Percentiles rank a stretch among this genome's conserved stretches.
Evolutionary conservation across 1,140 invertebrate genomes (phyloP).

Genomic region (Heliothis virescens): DNA sequence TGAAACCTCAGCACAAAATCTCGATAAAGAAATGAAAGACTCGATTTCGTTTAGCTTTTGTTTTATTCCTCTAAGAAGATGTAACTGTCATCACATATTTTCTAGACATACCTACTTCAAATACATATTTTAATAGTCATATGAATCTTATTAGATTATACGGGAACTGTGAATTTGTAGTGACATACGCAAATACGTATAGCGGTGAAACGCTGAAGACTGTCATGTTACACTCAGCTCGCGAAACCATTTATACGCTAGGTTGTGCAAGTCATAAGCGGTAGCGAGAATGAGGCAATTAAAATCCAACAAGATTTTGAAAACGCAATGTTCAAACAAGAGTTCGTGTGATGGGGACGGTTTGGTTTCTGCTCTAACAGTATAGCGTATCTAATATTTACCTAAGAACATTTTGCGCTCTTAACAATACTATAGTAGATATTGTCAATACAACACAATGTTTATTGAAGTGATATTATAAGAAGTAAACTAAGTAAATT

Average conservation of each 20-base stretch:
- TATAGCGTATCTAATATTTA: no score
- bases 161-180: not conserved
- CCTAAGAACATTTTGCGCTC: no score
- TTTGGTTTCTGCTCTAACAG: no score
- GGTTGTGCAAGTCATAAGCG: constrained; percentile 3
- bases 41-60: not conserved
- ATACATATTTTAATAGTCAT: not conserved
- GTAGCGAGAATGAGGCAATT: not conserved
- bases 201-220: constrained; percentile 42
- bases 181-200: constrained; percentile 32
- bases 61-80: not conserved
- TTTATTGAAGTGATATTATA: no score
- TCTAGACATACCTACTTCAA: no score
- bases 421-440: no score
- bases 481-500: no score
- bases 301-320: no score
- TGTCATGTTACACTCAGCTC: constrained; percentile 48
- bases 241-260: constrained; percentile 39
- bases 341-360: no score
- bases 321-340: no score
- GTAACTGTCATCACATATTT: no score
- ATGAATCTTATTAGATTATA: not conserved
- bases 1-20: not conserved
- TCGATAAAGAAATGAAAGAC: not conserved
- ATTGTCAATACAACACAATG: no score